Evolutionary conservation across 2,113 vertebrate genomes (phyloP), one percentile per base, ranked within the genome.

Genomic region (Desmodus rotundus): DNA sequence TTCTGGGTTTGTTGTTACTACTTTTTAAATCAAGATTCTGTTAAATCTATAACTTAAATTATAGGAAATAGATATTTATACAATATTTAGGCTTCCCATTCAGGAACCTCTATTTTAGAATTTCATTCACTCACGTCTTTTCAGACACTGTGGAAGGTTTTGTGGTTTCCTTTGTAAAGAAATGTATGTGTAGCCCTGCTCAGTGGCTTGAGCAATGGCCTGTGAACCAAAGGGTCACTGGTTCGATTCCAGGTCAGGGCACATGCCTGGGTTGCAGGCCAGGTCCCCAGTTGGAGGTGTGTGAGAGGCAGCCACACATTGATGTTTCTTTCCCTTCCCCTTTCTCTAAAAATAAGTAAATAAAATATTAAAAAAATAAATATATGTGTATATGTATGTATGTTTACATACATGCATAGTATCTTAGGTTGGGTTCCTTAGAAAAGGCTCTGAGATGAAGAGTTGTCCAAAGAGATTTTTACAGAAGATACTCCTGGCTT

Each of bases 151-250:
- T 76, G 52, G 73, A 92, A 95, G 33, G 38, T 72, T 82, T 77
- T 90, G 8, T 76, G 61, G 90, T 52, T 96, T 96, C 28, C 20
- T 91, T 70, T 87, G 43, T 93, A 43, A 74, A 86, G 41, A 88
- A 91, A 70, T 41, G 8, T 41, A 41, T 65, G 52, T 81, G 41
- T 36, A 63, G 56, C 56, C 56, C 56, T 24, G 22, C 56, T 58
- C 24, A 22, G 54, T 56, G 54, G 20, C 8, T 56, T 56, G 54
- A 56, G 20, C 54, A 56, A 22, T 56, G 54, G 54, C 20, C 20
- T 56, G 54, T 8, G 54, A 56, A 56, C 54, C 54, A 7, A 22
- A 56, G 54, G 20, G 54, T 56, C 20, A 22, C 54, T 22, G 19
- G 54, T 22, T 56, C 22, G 54, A 56, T 56, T 56, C 19, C 54